phyloP scores from a whole-genome alignment of 35 echinoderm and acorn worm genomes.

The Patiria miniata region DNA sequence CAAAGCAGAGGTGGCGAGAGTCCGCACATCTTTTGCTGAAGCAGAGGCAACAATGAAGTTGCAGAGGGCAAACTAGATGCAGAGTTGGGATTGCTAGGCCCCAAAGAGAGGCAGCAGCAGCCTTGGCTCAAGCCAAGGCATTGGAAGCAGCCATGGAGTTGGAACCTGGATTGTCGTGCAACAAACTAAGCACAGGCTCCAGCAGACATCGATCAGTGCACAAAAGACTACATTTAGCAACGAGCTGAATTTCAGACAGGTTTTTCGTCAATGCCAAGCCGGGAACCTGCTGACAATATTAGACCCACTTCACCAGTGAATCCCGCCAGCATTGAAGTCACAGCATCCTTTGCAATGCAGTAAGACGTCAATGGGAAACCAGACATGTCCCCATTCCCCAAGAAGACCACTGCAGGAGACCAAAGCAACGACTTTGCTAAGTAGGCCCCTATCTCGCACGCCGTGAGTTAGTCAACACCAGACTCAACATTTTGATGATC shows the following conservation, averaged over 20 bases:
- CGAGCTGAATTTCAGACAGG: background rate
- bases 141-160: no score
- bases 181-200: background rate
- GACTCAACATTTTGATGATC: no score
- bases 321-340: background rate
- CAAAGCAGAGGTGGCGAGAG: background rate
- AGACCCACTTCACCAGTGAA: background rate
- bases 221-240: background rate
- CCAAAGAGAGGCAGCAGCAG: background rate
- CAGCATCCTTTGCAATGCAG: background rate
- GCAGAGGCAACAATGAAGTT: background rate
- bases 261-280: no score
- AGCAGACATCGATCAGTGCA: background rate
- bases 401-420: no score
- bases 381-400: no score
- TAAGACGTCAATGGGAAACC: no score
- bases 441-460: background rate
- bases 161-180: no score
- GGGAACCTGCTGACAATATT: no score
- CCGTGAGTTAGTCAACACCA: no score
- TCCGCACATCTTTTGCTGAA: background rate
- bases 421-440: background rate
- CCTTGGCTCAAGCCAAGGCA: no score
- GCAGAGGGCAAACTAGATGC: background rate
- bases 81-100: background rate